A percentile compares a stretch with the other conserved stretches of the same genome.
phyloP scores from a whole-genome alignment of 2,797 vertebrate species.

The Danio kyathit region DNA sequence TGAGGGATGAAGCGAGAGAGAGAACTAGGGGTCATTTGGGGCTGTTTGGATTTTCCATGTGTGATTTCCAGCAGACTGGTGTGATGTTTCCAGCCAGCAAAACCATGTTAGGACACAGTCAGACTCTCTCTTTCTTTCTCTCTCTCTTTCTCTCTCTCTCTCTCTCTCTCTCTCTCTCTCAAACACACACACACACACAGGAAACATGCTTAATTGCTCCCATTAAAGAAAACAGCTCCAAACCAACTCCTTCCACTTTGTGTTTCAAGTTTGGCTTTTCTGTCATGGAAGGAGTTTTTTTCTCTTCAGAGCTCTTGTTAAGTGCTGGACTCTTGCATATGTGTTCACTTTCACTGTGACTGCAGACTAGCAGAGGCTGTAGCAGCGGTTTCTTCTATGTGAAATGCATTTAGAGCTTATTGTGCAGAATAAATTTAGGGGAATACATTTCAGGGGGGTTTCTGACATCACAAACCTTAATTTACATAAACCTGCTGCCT shows the following conservation, averaged over 20 bases:
- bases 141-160: not conserved
- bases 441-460: not conserved
- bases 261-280: slow-evolving; percentile 32
- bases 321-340: not conserved
- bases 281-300: slow-evolving; percentile 12
- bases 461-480: no score
- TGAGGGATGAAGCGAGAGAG: not conserved
- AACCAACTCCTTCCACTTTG: slow-evolving; percentile 33
- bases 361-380: not conserved
- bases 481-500: no score
- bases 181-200: slow-evolving; percentile 34
- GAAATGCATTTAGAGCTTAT: not conserved
- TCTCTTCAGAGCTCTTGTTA: not conserved
- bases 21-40: slow-evolving; percentile 41
- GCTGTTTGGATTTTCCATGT: slow-evolving; percentile 57
- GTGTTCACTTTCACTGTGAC: slow-evolving; percentile 2
- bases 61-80: slow-evolving; percentile 60
- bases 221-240: slow-evolving; percentile 53
- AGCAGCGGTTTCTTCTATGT: not conserved
- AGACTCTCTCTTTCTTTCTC: not conserved
- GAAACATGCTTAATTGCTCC: slow-evolving; percentile 59
- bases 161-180: not conserved
- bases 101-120: slow-evolving; percentile 38
- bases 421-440: not conserved
- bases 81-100: slow-evolving; percentile 59